Base-by-base conservation (phyloP, 2,113 vertebrate species). In the Amphiprion ocellaris region DNA sequence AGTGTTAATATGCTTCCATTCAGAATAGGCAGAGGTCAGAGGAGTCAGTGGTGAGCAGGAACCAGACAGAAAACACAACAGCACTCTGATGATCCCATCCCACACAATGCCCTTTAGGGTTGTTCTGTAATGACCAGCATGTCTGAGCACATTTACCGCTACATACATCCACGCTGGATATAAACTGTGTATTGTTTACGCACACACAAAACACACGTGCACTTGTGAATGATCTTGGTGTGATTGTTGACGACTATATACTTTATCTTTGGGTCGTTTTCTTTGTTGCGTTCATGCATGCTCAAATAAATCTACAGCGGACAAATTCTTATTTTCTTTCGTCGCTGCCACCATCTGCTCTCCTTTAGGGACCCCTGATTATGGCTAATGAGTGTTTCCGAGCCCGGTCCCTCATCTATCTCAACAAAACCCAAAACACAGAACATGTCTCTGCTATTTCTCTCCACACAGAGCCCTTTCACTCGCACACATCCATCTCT, bases 1-100 rank as follows among this genome's bases (percentile, higher is more conserved):
- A 93, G 94, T 94, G 92, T 92, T 94, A 94, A 95, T 94, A 92
- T 94, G 89, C 90, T 90, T 92, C 90, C 82, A 91, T 93, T 95
- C 91, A 90, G 91, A 90, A 90, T 87, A 77, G 83, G 77, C 82
- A 86, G 88, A 79, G 90, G 91, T 93, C 90, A 91, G 82, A 24
- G 73, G 71, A 92, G 91, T 91, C 90, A 85, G 78, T 82, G 74
- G 84, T 86, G 84, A 86, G 88, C 77, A 86, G 79, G 67, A 79
- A 82, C 62, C 82, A 91, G 85, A 89, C 85, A 88, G 84, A 92
- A 30, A 89, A 90, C 87, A 85, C 86, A 85, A 89, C 87, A 85
- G 66, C 16, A 17, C 81, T 90, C 67, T 79, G 88, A 89, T 90
- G 86, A 87, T 87, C 79, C 80, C 71, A 74, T 85, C 81, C 73